Conservation (phyloP, 2,888 invertebrate genomes). For the Andrena minutula region DNA sequence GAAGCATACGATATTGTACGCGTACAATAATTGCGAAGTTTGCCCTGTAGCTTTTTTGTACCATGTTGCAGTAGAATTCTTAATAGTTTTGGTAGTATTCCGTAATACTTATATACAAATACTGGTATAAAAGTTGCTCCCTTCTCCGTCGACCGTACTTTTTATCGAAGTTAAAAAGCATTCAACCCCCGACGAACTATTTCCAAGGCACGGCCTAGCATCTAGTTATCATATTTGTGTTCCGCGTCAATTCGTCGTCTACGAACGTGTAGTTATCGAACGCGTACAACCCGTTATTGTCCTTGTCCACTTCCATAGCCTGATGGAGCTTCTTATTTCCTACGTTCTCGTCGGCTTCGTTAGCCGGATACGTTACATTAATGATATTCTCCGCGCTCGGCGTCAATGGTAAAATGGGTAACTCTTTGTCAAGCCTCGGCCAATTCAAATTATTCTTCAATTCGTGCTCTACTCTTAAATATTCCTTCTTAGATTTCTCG, state of each 20-base stretch:
- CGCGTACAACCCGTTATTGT: constrained; percentile 32
- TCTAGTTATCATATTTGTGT: constrained; percentile 63
- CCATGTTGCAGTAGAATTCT: not conserved
- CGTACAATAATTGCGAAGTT: constrained; percentile 19
- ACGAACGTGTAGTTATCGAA: constrained; percentile 69
- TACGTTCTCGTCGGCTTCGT: not conserved
- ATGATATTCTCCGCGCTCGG: constrained; percentile 76
- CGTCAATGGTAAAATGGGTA: constrained; percentile 75
- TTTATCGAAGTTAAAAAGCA: not conserved
- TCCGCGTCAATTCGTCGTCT: constrained; percentile 44
- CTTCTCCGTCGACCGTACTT: not conserved
- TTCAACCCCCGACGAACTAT: too few species aligned
- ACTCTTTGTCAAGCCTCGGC: constrained; percentile 86
- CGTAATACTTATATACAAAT: constrained; percentile 46
- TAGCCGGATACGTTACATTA: constrained; percentile 47
- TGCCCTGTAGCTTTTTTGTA: not conserved
- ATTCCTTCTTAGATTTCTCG: constrained; percentile 87
- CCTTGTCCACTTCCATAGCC: not conserved
- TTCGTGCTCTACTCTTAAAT: constrained; percentile 87
- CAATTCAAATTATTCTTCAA: constrained; percentile 87
- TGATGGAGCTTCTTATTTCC: not conserved
- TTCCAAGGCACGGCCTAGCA: constrained; percentile 23
- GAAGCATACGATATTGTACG: not conserved
- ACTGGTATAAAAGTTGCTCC: constrained; percentile 24
- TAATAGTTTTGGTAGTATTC: constrained; percentile 22